Evolutionary conservation across 2,797 vertebrate species (phyloP).

Genomic region (Pteronotus mesoamericanus): DNA sequence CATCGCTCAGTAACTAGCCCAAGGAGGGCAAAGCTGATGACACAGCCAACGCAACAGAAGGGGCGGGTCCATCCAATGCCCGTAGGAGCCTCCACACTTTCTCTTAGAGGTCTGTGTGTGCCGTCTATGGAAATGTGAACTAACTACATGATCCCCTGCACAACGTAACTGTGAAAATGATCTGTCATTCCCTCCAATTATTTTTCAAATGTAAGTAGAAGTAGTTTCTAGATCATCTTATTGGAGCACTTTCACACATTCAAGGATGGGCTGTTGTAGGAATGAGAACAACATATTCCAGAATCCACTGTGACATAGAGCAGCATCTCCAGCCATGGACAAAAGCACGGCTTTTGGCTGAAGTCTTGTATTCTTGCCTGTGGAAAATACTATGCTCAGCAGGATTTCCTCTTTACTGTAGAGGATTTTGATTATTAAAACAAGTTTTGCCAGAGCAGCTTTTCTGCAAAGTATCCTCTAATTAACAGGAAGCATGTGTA

Average conservation of each 20-base stretch:
- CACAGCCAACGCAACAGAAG: background rate
- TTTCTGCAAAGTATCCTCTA: background rate
- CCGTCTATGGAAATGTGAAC: background rate
- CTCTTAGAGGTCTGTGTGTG: background rate
- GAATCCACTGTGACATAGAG: background rate
- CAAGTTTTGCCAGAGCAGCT: constrained; percentile 24
- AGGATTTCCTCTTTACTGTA: constrained; percentile 52
- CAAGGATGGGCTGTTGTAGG: background rate
- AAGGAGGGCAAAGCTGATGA: background rate
- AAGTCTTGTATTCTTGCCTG: background rate
- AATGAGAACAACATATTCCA: background rate
- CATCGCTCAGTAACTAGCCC: background rate
- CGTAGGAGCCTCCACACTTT: background rate
- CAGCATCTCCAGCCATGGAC: background rate
- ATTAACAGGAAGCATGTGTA: constrained; percentile 52
- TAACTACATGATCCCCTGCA: background rate
- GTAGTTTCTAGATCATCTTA: background rate
- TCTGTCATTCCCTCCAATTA: background rate
- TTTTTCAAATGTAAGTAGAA: constrained; percentile 8
- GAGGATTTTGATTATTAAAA: constrained; percentile 31
- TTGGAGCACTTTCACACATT: background rate
- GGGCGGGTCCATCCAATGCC: background rate
- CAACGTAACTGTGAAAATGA: background rate
- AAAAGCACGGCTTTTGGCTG: background rate
- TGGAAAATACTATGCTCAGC: constrained; percentile 43